Evolutionary conservation across 1,140 invertebrate species (phyloP).

Genomic region (Triops cancriformis): DNA sequence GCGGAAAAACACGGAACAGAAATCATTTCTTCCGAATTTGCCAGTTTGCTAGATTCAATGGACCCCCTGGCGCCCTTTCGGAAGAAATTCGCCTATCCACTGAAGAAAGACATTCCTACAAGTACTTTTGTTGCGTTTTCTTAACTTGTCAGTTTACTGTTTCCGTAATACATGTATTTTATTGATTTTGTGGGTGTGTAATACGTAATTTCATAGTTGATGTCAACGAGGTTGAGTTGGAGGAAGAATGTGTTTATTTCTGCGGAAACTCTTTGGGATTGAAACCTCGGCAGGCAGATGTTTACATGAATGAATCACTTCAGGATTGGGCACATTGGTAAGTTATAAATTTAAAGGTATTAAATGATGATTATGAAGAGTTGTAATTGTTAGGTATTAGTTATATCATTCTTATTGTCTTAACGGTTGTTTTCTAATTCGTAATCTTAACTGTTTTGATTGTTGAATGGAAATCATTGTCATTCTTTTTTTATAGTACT

Average conservation of each 20-base stretch:
- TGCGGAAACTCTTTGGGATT: slow-evolving; percentile 50
- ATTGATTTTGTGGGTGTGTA: background rate
- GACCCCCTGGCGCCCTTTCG: slow-evolving; percentile 39
- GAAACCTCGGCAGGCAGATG: slow-evolving; percentile 41
- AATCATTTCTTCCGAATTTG: slow-evolving; percentile 36
- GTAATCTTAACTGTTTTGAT: no score
- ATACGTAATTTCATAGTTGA: slow-evolving; percentile 36
- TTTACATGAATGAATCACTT: slow-evolving; percentile 40
- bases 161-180: slow-evolving; percentile 26
- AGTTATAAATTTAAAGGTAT: slow-evolving; percentile 30
- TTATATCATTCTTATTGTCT: no score
- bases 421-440: no score
- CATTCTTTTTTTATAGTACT: no score
- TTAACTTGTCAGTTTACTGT: no score
- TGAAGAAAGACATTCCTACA: slow-evolving; percentile 39
- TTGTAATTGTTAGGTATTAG: no score
- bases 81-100: slow-evolving; percentile 41
- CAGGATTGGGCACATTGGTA: slow-evolving; percentile 45
- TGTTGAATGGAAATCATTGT: no score
- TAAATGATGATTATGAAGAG: no score
- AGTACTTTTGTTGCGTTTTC: no score
- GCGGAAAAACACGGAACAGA: slow-evolving; percentile 26
- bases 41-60: slow-evolving; percentile 38
- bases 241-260: slow-evolving; percentile 48
- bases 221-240: slow-evolving; percentile 34